A percentile compares a stretch with the other conserved stretches of the same genome.
Conservation (phyloP, 2,888 invertebrate species). For the Dioctria linearis region DNA sequence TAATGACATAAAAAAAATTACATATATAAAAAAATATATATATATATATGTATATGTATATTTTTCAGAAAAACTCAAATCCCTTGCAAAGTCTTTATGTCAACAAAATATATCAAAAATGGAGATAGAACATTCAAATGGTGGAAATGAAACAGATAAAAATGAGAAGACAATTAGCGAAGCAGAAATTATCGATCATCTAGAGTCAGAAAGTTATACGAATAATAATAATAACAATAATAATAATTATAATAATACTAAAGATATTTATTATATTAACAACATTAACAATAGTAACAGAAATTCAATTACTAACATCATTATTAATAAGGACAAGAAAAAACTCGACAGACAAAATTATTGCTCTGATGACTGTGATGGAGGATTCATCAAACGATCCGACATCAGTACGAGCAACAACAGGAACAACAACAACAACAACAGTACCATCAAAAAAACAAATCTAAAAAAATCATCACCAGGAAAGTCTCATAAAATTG, state of each 20-base stretch:
- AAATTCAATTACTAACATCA: background rate
- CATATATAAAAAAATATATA: background rate
- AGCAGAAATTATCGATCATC: background rate
- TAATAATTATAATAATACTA: background rate
- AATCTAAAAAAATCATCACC: background rate
- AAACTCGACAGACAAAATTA: background rate
- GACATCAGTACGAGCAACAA: background rate
- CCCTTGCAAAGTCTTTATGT: conserved; percentile 14
- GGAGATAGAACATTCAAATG: background rate
- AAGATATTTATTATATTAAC: background rate
- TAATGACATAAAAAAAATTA: background rate
- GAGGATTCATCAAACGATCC: background rate
- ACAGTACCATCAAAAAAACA: background rate
- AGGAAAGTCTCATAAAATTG: conserved; percentile 39
- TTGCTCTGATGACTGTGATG: background rate
- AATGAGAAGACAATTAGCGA: background rate
- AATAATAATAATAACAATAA: conserved; percentile 23
- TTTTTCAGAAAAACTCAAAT: conserved; percentile 47
- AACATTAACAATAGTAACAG: background rate
- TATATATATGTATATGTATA: background rate
- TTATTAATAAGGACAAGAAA: background rate
- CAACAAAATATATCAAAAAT: background rate
- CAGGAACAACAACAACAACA: background rate
- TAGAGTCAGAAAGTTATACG: background rate
- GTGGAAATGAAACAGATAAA: background rate